Percentiles rank a stretch among this genome's conserved stretches.
phyloP scores from a whole-genome alignment of 2,113 vertebrate genomes.

The Pithys albifrons region DNA sequence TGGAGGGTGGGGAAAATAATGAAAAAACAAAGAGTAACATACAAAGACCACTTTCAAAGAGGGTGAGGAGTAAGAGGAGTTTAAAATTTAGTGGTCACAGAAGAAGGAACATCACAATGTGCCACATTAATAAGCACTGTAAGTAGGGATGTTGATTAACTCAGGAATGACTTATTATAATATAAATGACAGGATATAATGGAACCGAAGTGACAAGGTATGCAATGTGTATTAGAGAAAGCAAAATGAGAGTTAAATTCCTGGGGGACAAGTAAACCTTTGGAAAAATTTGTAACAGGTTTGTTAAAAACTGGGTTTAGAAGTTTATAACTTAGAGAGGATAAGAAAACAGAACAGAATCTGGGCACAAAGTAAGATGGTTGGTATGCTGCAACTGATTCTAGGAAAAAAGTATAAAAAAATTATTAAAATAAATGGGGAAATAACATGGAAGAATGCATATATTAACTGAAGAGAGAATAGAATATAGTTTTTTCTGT shows the following conservation, averaged over 20 bases:
- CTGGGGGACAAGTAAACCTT: slow-evolving; percentile 38
- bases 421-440: neutral
- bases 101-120: slow-evolving; percentile 31
- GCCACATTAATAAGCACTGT: slow-evolving; percentile 36
- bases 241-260: slow-evolving; percentile 61
- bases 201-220: slow-evolving; percentile 60
- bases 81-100: slow-evolving; percentile 52
- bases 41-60: neutral
- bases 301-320: neutral
- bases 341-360: neutral
- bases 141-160: slow-evolving; percentile 53
- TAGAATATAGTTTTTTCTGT: accelerated
- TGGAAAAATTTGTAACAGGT: neutral
- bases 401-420: neutral
- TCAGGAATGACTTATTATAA: slow-evolving; percentile 59
- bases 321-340: neutral
- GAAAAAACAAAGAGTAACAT: slow-evolving; percentile 8
- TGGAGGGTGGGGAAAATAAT: neutral
- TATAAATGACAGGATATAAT: slow-evolving; percentile 70
- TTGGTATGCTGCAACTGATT: neutral
- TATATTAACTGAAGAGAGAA: neutral
- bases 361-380: neutral
- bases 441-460: neutral
- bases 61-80: neutral
- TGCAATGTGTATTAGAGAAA: slow-evolving; percentile 60